Percentiles rank a stretch among this genome's conserved stretches.
Evolutionary conservation across 2,113 vertebrate genomes (phyloP).

Genomic region (Illadopsis cleaveri): DNA sequence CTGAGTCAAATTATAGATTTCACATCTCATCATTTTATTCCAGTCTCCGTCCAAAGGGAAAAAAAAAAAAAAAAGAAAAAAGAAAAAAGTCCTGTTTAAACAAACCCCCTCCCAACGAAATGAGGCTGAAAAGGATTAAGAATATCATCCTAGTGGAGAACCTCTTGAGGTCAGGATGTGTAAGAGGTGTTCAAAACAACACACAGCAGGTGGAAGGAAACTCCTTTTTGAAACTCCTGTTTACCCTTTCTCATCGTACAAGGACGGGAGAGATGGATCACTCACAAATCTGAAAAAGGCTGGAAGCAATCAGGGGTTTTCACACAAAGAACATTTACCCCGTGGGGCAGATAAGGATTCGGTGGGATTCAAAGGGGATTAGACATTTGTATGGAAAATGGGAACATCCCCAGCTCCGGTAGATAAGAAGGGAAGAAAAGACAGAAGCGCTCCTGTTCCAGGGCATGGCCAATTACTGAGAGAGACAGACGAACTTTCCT

Average conservation of each 20-base stretch:
- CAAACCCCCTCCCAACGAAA: background rate
- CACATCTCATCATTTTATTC: background rate
- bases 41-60: background rate
- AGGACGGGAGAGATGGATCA: conserved; percentile 20
- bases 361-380: conserved; percentile 45
- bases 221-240: background rate
- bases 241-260: background rate
- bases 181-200: background rate
- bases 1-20: background rate
- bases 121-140: background rate
- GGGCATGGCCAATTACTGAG: conserved; percentile 1
- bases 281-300: conserved; percentile 11
- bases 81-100: background rate
- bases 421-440: conserved; percentile 33
- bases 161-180: background rate
- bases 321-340: conserved; percentile 44
- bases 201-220: background rate
- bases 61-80: no score
- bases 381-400: conserved; percentile 52
- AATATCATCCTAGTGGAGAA: background rate
- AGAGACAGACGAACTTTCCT: background rate
- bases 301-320: background rate
- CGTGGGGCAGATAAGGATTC: conserved; percentile 41
- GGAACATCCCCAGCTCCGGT: conserved; percentile 15
- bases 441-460: background rate